Evolutionary conservation across 2,888 invertebrate species (phyloP).

Genomic region (Pristionchus arcanus): DNA sequence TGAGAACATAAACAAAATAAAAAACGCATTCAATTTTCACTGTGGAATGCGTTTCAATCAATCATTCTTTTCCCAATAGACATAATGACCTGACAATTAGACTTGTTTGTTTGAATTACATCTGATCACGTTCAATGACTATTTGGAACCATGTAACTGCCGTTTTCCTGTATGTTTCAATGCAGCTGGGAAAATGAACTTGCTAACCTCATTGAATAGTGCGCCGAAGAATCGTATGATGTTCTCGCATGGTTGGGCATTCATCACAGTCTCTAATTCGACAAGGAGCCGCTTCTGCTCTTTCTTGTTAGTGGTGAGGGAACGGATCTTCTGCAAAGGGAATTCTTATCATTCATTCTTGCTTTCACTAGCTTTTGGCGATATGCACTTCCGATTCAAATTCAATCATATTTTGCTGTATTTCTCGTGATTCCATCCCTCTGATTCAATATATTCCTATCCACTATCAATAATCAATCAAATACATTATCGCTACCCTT

Average conservation of each 20-base stretch:
- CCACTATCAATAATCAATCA: neutral
- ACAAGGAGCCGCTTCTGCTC: slow-evolving; percentile 81
- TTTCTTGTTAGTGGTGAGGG: slow-evolving; percentile 80
- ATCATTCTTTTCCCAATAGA: too few relatives aligned
- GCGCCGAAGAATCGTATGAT: slow-evolving; percentile 94
- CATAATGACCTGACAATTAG: too few relatives aligned
- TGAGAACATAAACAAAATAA: neutral
- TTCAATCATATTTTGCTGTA: neutral
- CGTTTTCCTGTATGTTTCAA: too few relatives aligned
- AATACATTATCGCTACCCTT: too few relatives aligned
- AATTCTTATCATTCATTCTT: neutral
- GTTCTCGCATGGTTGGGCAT: slow-evolving; percentile 80
- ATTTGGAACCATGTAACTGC: too few relatives aligned
- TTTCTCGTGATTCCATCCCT: neutral
- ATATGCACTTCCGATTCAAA: neutral
- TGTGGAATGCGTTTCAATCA: too few relatives aligned
- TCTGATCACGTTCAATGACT: too few relatives aligned
- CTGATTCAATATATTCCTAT: neutral
- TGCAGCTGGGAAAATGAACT: too few relatives aligned
- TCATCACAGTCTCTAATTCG: slow-evolving; percentile 81
- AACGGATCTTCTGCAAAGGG: slow-evolving; percentile 81
- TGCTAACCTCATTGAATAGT: slow-evolving; percentile 92
- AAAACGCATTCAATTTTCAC: too few relatives aligned
- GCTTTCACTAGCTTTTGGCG: neutral
- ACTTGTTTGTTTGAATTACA: too few relatives aligned